phyloP scores from a whole-genome alignment of 2,113 vertebrate species.

The Oncorhynchus gorbuscha region DNA sequence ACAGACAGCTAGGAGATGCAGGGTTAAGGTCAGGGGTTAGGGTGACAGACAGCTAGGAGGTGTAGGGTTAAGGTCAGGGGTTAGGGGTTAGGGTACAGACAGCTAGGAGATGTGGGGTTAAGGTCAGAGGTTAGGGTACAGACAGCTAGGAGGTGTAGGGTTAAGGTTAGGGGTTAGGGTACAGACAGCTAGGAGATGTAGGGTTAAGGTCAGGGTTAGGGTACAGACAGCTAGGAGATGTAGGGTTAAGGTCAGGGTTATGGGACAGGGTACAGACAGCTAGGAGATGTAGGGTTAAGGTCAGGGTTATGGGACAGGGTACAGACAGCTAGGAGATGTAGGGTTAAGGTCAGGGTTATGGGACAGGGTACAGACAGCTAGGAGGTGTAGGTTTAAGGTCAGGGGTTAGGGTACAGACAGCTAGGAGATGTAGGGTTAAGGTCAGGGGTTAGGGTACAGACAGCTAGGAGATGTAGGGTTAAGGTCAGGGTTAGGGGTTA shows the following conservation, averaged over 20 bases:
- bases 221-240: background rate
- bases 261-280: too few species aligned
- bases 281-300: background rate
- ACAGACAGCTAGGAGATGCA: background rate
- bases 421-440: slow-evolving; percentile 1
- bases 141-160: too few species aligned
- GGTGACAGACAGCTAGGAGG: too few species aligned
- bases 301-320: background rate
- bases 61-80: background rate
- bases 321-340: background rate
- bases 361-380: too few species aligned
- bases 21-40: background rate
- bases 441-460: slow-evolving; percentile 20
- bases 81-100: background rate
- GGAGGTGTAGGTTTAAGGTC: background rate
- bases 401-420: background rate
- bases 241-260: background rate
- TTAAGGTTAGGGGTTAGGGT: too few species aligned
- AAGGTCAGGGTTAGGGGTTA: background rate
- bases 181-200: too few species aligned
- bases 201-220: background rate
- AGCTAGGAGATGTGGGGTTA: slow-evolving; percentile 1
- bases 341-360: background rate
- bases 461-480: slow-evolving; percentile 8
- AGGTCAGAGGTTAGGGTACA: background rate